phyloP scores from a whole-genome alignment of 2,797 vertebrate species.

The Lutjanus argentimaculatus region DNA sequence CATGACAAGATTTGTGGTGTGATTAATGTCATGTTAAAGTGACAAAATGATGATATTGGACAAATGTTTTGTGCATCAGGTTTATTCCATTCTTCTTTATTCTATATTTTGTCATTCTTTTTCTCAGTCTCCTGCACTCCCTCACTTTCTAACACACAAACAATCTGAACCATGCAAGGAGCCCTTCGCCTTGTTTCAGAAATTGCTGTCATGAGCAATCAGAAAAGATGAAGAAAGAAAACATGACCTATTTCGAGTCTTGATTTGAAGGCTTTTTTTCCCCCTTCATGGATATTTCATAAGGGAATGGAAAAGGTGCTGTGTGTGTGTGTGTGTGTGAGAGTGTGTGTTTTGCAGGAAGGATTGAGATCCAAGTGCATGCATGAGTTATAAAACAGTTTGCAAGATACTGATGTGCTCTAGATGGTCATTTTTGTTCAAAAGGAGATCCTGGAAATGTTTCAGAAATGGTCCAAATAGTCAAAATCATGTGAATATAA shows the following conservation, averaged over 20 bases:
- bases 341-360: constrained; percentile 15
- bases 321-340: constrained; percentile 7
- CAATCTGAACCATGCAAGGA: constrained; percentile 29
- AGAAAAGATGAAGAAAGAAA: constrained; percentile 57
- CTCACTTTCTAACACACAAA: constrained; percentile 7
- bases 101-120: neutral
- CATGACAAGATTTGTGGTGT: neutral
- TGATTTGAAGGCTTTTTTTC: constrained; percentile 55
- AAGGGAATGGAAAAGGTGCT: constrained; percentile 44
- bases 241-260: constrained; percentile 67
- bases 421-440: constrained; percentile 16
- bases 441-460: constrained; percentile 19
- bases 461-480: neutral
- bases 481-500: constrained; percentile 5
- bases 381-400: constrained; percentile 44
- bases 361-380: constrained; percentile 27
- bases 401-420: neutral
- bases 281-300: constrained; percentile 69
- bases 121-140: neutral
- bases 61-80: neutral
- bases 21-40: neutral
- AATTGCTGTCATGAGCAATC: constrained; percentile 56
- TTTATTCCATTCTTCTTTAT: neutral
- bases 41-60: neutral
- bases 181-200: constrained; percentile 37